Evolutionary conservation across 2,888 invertebrate species (phyloP).

Genomic region (Cheilosia soror): DNA sequence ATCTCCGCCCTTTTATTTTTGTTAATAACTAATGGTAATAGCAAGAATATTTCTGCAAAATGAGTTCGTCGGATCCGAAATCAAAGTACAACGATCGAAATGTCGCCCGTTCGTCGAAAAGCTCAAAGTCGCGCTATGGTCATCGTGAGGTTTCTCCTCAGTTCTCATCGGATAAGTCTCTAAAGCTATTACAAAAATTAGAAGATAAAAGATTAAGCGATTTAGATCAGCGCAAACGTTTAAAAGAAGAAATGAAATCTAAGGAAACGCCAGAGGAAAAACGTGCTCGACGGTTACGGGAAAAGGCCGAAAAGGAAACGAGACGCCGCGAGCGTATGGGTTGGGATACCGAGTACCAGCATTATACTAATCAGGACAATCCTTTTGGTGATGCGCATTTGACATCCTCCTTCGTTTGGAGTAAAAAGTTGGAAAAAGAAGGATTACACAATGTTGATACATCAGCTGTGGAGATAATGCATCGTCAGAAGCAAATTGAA

Average conservation of each 20-base stretch:
- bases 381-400: constrained; percentile 99
- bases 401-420: constrained; percentile 98
- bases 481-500: constrained; percentile 94
- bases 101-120: neutral
- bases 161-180: constrained; percentile 41
- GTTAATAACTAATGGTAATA: too few species aligned
- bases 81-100: too few species aligned
- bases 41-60: too few species aligned
- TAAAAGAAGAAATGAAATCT: constrained; percentile 92
- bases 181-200: constrained; percentile 89
- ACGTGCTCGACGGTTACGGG: constrained; percentile 91
- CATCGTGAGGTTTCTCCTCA: neutral
- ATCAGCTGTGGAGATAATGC: constrained; percentile 92
- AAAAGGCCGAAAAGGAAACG: constrained; percentile 96
- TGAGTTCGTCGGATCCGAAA: too few species aligned
- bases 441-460: constrained; percentile 91
- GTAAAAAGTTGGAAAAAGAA: constrained; percentile 97
- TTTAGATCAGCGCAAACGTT: constrained; percentile 87
- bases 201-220: constrained; percentile 89
- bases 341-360: constrained; percentile 98
- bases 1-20: neutral
- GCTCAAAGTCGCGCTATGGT: neutral
- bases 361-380: constrained; percentile 99
- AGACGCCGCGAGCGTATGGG: constrained; percentile 96
- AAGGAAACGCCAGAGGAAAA: constrained; percentile 98